phyloP scores from a whole-genome alignment of 2,797 vertebrate genomes.

The Fistularia tabacaria region DNA sequence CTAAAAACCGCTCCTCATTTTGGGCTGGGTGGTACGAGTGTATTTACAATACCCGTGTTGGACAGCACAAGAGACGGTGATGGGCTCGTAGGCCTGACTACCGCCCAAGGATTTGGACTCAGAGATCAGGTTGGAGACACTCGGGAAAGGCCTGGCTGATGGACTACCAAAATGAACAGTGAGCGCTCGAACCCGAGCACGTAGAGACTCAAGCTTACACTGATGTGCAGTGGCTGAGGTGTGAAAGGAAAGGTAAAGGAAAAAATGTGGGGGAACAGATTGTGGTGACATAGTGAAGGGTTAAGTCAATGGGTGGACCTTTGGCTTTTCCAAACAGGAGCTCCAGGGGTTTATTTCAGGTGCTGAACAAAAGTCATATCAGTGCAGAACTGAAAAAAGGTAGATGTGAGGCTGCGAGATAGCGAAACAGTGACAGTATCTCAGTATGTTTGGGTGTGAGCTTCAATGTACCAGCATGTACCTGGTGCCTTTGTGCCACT shows the following conservation, averaged over 20 bases:
- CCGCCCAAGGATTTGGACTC: too few species aligned
- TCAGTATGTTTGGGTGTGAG: slow-evolving; percentile 56
- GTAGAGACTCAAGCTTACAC: slow-evolving; percentile 12
- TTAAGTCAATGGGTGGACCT: slow-evolving; percentile 39
- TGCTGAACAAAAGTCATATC: slow-evolving; percentile 49
- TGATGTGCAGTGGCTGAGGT: slow-evolving; percentile 12
- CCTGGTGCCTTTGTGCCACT: slow-evolving; percentile 53
- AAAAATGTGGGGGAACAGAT: slow-evolving; percentile 20
- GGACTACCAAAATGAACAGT: too few species aligned
- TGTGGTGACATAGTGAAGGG: slow-evolving; percentile 14
- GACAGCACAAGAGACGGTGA: neutral
- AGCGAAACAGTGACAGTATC: slow-evolving; percentile 36
- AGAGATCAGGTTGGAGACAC: too few species aligned
- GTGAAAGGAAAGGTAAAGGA: neutral
- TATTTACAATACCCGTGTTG: slow-evolving; percentile 14
- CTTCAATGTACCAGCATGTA: slow-evolving; percentile 45
- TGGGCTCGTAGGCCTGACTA: too few species aligned
- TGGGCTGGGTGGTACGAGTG: neutral
- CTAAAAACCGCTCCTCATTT: slow-evolving; percentile 55
- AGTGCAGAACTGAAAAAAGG: slow-evolving; percentile 30
- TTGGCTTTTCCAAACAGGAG: slow-evolving; percentile 44
- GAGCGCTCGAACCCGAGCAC: too few species aligned
- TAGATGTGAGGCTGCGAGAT: slow-evolving; percentile 20
- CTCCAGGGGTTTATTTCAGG: slow-evolving; percentile 47
- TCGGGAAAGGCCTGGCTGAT: too few species aligned